Conservation (phyloP, 1,140 invertebrate species). For the Anastatus disparis region DNA sequence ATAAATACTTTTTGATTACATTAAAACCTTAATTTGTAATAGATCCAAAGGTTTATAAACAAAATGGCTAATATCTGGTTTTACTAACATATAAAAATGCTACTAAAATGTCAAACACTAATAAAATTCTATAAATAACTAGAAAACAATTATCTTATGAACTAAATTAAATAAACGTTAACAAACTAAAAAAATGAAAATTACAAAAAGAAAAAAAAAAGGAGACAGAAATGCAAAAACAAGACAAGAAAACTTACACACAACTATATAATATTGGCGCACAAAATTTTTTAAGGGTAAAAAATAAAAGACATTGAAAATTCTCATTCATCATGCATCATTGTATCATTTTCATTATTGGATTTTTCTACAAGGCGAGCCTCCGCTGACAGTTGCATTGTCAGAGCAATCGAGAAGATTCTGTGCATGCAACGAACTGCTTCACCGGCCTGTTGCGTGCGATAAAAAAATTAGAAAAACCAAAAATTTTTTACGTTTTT, state of each 20-base stretch:
- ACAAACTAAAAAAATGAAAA: constrained; percentile 28
- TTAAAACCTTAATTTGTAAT: too few species aligned
- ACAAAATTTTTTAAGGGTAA: too few species aligned
- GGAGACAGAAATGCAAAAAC: not conserved
- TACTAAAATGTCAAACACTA: too few species aligned
- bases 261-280: too few species aligned
- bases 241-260: constrained; percentile 36
- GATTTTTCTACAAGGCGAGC: constrained; percentile 41
- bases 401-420: constrained; percentile 64
- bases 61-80: too few species aligned
- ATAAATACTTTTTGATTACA: too few species aligned
- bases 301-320: constrained; percentile 39
- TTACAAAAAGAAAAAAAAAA: not conserved
- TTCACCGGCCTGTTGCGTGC: constrained; percentile 58
- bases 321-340: constrained; percentile 51
- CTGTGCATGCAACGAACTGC: constrained; percentile 65
- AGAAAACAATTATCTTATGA: too few species aligned
- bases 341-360: constrained; percentile 45
- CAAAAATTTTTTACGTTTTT: constrained; percentile 26
- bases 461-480: constrained; percentile 10
- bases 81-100: too few species aligned
- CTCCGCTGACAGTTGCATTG: constrained; percentile 50
- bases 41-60: too few species aligned
- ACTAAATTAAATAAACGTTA: too few species aligned
- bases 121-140: too few species aligned